Conservation (phyloP, 2,888 invertebrate species). For the Nudaria mundana region DNA sequence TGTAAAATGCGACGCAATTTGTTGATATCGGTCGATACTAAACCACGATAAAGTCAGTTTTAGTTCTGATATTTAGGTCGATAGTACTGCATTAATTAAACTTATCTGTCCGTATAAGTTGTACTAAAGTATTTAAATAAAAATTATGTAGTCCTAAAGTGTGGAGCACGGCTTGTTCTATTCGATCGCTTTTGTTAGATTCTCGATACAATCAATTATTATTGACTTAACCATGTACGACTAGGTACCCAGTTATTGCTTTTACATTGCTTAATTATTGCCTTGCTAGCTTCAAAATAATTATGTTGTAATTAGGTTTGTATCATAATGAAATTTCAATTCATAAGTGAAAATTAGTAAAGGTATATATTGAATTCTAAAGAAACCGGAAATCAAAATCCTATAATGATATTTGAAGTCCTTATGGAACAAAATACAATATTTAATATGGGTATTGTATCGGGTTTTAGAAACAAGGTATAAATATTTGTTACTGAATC, state of each 20-base stretch:
- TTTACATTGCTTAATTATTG: not conserved
- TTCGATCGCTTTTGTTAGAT: not conserved
- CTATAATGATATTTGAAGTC: no score
- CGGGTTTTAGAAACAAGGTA: no score
- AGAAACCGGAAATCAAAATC: no score
- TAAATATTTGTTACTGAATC: no score
- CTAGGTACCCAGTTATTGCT: no score
- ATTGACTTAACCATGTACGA: not conserved
- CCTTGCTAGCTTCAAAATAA: not conserved
- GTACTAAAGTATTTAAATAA: not conserved
- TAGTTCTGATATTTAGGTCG: conserved; percentile 58
- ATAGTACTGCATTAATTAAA: conserved; percentile 64
- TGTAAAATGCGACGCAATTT: conserved; percentile 63
- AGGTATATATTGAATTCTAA: no score
- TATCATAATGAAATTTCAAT: no score
- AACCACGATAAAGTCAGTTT: conserved; percentile 55
- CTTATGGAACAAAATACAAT: no score
- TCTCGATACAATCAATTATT: not conserved
- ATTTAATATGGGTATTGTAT: no score
- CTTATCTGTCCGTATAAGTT: conserved; percentile 40
- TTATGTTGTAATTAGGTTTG: no score
- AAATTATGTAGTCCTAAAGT: not conserved
- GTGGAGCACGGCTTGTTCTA: not conserved
- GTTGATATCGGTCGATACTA: conserved; percentile 59
- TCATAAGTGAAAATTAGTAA: no score